Evolutionary conservation across 2,113 vertebrate species (phyloP), one percentile per base, ranked within the genome.

Genomic region (Cygnus buccinator): DNA sequence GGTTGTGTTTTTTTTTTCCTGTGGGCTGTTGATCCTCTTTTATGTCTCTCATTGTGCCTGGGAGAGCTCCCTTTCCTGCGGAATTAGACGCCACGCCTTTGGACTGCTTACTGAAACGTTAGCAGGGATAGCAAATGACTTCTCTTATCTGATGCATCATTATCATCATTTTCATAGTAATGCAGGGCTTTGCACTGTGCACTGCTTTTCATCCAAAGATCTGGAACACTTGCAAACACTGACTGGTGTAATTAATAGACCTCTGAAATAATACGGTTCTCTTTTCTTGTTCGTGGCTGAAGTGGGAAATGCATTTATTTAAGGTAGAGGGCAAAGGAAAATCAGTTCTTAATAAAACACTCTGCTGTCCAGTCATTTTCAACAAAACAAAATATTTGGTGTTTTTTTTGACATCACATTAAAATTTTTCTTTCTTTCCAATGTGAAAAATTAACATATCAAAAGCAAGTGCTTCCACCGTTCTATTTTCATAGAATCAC

Each of bases 131-230:
- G 80, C 59, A 87, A 95, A 92, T 83, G 8, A 46, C 20, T 73
- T 88, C 43, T 84, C 26, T 58, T 89, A 91, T 83, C 61, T 82
- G 86, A 78, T 89, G 43, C 29, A 35, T 70, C 67, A 54, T 94
- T 61, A 89, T 83, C 37, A 59, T 57, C 21, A 58, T 88, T 76
- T 94, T 91, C 50, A 23, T 39, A 80, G 39, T 84, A 89, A 71
- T 8, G 9, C 52, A 59, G 31, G 28, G 28, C 35, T 94, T 89
- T 84, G 50, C 52, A 76, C 29, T 33, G 1, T 68, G 46, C 73
- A 72, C 1, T 41, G 48, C 46, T 72, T 94, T 81, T 81, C 48
- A 58, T 91, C 67, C 44, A 70, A 72, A 73, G 44, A 66, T 67
- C 41, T 91, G 89, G 59, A 94, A 89, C 62, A 23, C 52, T 72